These are phyloP conservation scores for Triplophysa tibetana DNA, from an alignment of 2,113 vertebrate species.

Conservation along the genomic window DNA sequence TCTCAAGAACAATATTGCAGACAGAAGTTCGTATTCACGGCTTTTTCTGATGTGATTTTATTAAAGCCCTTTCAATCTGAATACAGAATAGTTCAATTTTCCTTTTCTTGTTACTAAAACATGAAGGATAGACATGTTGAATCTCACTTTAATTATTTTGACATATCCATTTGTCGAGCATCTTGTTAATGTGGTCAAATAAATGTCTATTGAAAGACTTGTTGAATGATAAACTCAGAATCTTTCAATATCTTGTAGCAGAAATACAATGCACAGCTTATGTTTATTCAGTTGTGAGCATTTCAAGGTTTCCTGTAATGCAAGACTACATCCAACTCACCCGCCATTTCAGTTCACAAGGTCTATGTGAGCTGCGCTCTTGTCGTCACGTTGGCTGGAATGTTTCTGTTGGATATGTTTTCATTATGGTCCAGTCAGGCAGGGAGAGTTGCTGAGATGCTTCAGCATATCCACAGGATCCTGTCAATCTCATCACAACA, in stretches of 20 bases:
- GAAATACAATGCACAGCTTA: neutral
- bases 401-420: conserved; percentile 30
- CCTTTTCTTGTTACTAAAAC: neutral
- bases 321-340: neutral
- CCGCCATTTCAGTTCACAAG: neutral
- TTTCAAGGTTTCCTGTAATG: neutral
- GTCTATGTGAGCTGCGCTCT: neutral
- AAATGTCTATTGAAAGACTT: too few relatives aligned
- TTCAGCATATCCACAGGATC: conserved; percentile 34
- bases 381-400: neutral
- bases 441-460: conserved; percentile 19
- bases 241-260: neutral
- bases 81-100: neutral
- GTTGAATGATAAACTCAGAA: too few relatives aligned
- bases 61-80: neutral
- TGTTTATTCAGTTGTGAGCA: neutral
- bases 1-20: conserved; percentile 21
- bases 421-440: conserved; percentile 6
- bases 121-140: conserved; percentile 20
- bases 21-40: neutral
- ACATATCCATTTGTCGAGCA: neutral
- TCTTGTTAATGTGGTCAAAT: neutral
- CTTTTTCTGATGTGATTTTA: neutral
- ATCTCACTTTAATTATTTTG: neutral
- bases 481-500: conserved; percentile 25